Evolutionary conservation across 1,140 invertebrate genomes (phyloP), one percentile per base, ranked within the genome.

Genomic region (Pogonomyrmex californicus): DNA sequence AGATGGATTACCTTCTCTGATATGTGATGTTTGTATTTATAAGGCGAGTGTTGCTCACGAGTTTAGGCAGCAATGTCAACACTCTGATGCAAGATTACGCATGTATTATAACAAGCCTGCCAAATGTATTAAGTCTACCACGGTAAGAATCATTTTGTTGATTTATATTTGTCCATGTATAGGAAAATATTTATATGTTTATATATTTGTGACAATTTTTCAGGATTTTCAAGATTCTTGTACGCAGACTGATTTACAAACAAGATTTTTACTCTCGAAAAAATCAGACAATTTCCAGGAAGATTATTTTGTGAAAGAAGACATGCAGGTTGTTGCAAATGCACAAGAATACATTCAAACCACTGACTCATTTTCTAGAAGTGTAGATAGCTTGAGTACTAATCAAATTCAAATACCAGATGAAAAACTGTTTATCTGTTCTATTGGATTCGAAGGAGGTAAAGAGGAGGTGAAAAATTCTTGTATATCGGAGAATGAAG

Each of bases 31-130:
- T 47, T 95, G 95, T 77, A 88, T 93, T 66, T 95, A 95, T 54
- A 95, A 95, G 88, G 94, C 93, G 33, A 95, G 89, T 5, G 89
- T 95, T n/a, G 94, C 94, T 9, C 93, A 95, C 62, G 95, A 95
- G 65, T 95, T 95, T 90, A 92, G 95, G 33, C 92, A 95, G 49
- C 93, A 94, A 54, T 95, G 94, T 79, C 95, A 95, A 85, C 91
- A 94, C 60, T 95, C 95, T 6, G 94, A 95, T 73, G 86, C 94
- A 14, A 91, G 91, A 85, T 83, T 95, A 23, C 86, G 94, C 73
- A 86, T 95, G 63, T 92, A 93, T 78, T 95, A 93, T 75, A 94
- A 95, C 79, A 95, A 95, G 87, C 94, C 94, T 44, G 54, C 86
- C 6, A 93, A 90, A 87, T 88, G 73, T 65, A 93, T 92, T 89